Evolutionary conservation across 1,140 invertebrate species (phyloP).

Genomic region (Drosophila arawakana): DNA sequence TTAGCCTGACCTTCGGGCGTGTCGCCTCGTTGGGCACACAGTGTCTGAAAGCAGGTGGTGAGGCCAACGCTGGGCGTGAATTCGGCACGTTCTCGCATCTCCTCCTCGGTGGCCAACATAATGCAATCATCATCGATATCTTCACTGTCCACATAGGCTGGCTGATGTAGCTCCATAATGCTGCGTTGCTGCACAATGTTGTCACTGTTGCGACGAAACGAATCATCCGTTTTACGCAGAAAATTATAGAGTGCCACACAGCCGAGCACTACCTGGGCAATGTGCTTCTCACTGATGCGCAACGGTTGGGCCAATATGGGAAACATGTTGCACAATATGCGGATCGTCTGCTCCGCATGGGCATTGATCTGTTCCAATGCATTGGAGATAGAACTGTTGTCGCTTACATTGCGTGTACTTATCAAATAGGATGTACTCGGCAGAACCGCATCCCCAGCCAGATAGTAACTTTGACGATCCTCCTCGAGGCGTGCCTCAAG

Average conservation of each 20-base stretch:
- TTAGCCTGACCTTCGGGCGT: conserved; percentile 68
- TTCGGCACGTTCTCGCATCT: conserved; percentile 71
- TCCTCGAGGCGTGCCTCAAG: conserved; percentile 56
- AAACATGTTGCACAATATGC: conserved; percentile 80
- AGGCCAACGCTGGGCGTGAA: conserved; percentile 74
- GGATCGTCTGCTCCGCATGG: conserved; percentile 76
- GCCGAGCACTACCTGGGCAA: conserved; percentile 75
- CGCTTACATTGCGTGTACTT: conserved; percentile 61
- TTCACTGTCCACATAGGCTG: conserved; percentile 63
- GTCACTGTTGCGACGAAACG: conserved; percentile 73
- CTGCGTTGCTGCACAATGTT: conserved; percentile 68
- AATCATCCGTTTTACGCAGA: conserved; percentile 77
- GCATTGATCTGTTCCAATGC: conserved; percentile 64
- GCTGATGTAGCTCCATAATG: conserved; percentile 58
- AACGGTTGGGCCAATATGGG: conserved; percentile 75
- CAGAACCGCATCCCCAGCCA: conserved; percentile 68
- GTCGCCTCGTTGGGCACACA: conserved; percentile 68
- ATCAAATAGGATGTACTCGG: conserved; percentile 72
- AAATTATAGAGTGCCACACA: conserved; percentile 81
- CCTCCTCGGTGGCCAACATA: conserved; percentile 77
- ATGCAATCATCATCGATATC: conserved; percentile 79
- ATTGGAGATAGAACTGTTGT: conserved; percentile 58
- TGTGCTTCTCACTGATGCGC: conserved; percentile 75
- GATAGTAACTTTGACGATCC: conserved; percentile 64
- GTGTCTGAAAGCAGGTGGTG: conserved; percentile 73